Evolutionary conservation across 2,888 invertebrate species (phyloP), one percentile per base, ranked within the genome.

Genomic region (Halocaridina rubra): DNA sequence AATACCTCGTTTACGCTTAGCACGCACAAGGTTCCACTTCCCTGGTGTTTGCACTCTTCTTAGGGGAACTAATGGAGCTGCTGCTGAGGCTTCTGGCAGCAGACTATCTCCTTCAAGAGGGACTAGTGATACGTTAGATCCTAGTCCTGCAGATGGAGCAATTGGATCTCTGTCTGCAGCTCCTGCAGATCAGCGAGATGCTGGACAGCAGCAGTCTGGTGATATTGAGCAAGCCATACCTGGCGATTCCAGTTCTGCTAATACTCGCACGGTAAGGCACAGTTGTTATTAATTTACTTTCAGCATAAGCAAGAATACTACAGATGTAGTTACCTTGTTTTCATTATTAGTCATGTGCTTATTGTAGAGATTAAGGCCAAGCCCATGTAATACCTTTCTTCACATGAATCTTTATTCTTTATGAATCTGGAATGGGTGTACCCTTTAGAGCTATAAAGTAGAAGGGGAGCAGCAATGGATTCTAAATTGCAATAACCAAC

Each of bases 221-320:
- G 46, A 74, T 46, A 74, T 74, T 2, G 22, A 32, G 32, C 57
- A 61, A 30, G 33, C 61, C 13, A 33, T 61, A 16, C 61, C 77
- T 16, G 61, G 77, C 19, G 59, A 77, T 32, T 59, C 57, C 16
- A 59, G 33, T 61, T 22, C 22, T 22, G 33, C 77, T 29, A 59
- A 77, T 16, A 61, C 61, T 13, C 32, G 77, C 19, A 77, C 61
- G 19, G 77, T 77, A 77, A 77, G 77, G n/a, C n/a, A n/a, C n/a
- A n/a, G n/a, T n/a, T n/a, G n/a, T n/a, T n/a, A n/a, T n/a, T n/a
- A n/a, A n/a, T n/a, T n/a, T n/a, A n/a, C n/a, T n/a, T n/a, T n/a
- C n/a, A n/a, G n/a, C n/a, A n/a, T n/a, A n/a, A n/a, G n/a, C n/a
- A n/a, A n/a, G n/a, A n/a, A n/a, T n/a, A n/a, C n/a, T n/a, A n/a